Conservation (phyloP, 2,113 vertebrate genomes). For the Oryzias curvinotus region DNA sequence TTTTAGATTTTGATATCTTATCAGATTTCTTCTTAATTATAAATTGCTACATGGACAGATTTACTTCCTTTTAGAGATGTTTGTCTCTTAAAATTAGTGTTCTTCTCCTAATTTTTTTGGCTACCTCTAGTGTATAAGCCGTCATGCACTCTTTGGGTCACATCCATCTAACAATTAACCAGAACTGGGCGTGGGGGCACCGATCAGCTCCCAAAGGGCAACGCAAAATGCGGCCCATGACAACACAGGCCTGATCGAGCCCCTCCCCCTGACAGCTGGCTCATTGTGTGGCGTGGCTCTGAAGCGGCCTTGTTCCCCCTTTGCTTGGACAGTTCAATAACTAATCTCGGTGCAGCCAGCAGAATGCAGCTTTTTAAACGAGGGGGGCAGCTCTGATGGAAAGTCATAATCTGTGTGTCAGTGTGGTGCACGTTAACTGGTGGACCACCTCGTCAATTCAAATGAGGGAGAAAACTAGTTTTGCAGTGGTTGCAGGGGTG, state of each 20-base stretch:
- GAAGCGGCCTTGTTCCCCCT: slow-evolving; percentile 67
- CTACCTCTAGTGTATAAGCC: slow-evolving; percentile 12
- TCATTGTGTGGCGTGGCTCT: slow-evolving; percentile 66
- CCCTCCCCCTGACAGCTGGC: slow-evolving; percentile 74
- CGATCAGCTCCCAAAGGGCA: slow-evolving; percentile 46
- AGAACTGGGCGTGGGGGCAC: slow-evolving; percentile 21
- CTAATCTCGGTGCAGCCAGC: slow-evolving; percentile 72
- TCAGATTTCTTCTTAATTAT: too few relatives aligned
- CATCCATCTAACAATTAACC: slow-evolving; percentile 55
- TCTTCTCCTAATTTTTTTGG: slow-evolving; percentile 12
- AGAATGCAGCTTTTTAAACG: slow-evolving; percentile 59
- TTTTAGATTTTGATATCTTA: too few relatives aligned
- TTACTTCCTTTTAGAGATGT: too few relatives aligned
- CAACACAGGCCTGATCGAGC: slow-evolving; percentile 49
- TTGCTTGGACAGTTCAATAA: slow-evolving; percentile 73
- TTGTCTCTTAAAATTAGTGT: too few relatives aligned
- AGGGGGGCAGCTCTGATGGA: slow-evolving; percentile 52
- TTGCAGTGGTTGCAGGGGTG: background rate
- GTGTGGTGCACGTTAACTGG: slow-evolving; percentile 20
- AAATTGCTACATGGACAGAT: too few relatives aligned
- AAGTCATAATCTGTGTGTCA: slow-evolving; percentile 49
- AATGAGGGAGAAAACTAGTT: slow-evolving; percentile 8
- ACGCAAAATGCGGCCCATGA: slow-evolving; percentile 61
- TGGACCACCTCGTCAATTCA: slow-evolving; percentile 29
- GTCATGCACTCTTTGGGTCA: slow-evolving; percentile 13